Percentiles rank a stretch among this genome's conserved stretches.
Evolutionary conservation across 2,888 invertebrate species (phyloP).

Genomic region (Ellobium chinense): DNA sequence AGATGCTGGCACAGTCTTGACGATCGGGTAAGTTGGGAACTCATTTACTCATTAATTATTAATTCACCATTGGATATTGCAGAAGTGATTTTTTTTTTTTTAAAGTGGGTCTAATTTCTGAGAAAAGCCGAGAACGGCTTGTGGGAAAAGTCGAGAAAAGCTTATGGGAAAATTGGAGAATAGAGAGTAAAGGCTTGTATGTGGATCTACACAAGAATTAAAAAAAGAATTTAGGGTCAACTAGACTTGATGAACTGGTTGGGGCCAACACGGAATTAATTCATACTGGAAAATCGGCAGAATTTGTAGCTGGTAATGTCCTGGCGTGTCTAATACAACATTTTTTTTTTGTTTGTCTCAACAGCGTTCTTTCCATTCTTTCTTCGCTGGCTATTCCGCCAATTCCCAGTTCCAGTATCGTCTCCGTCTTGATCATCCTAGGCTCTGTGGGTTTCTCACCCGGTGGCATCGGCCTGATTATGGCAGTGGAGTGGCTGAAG

Average conservation of each 20-base stretch:
- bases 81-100: background rate
- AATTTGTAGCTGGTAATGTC: no score
- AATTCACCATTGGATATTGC: no score
- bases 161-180: no score
- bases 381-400: conserved; percentile 44
- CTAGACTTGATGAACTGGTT: no score
- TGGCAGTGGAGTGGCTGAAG: conserved; percentile 51
- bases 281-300: no score
- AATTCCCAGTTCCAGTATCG: conserved; percentile 48
- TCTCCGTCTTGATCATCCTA: conserved; percentile 43
- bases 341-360: no score
- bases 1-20: conserved; percentile 54
- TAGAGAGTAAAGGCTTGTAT: no score
- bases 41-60: background rate
- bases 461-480: conserved; percentile 39
- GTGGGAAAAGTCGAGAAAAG: background rate
- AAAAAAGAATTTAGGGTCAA: no score
- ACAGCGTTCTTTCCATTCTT: conserved; percentile 40
- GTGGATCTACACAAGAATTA: no score
- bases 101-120: no score
- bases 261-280: no score
- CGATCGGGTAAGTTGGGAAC: conserved; percentile 63
- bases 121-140: background rate
- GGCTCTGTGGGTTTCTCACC: conserved; percentile 38
- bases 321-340: background rate